Evolutionary conservation across 2,888 invertebrate species (phyloP), one percentile per base, ranked within the genome.

Genomic region (Agapostemon virescens): DNA sequence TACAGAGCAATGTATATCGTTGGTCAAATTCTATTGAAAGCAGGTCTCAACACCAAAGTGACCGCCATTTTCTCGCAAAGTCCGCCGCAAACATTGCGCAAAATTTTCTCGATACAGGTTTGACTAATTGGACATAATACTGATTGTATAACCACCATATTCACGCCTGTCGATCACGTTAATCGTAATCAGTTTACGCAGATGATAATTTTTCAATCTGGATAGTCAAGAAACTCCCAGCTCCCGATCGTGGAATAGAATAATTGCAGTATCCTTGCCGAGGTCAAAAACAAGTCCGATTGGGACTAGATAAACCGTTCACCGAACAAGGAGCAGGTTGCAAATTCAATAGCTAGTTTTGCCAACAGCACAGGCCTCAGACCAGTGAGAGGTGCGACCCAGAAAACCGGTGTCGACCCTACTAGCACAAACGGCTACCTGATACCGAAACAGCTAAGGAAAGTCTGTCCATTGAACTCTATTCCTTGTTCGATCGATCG

Each of bases 351-450:
- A 87, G 82, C 81, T 88, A 87, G 84, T 86, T 88, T 85, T 86
- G 79, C 82, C 76, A 61, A 63, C 64, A 58, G 74, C 63, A 55
- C 40, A 79, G 81, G 86, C 83, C 82, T 84, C n/a, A 86, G 86
- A 86, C 85, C 87, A 88, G 89, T 88, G 89, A 90, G 89, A 89
- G 89, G 88, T 71, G 79, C 88, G 88, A 89, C 88, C 87, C 84
- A 87, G 86, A 87, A 86, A 86, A 78, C 63, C 40, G 76, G 80
- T 78, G 79, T 79, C 69, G 78, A 75, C 78, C 81, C 77, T 73
- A 70, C 58, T 82, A 80, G 77, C 81, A 76, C 83, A 79, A 73
- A 77, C 74, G 76, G 75, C 83, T 74, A 82, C 72, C 79, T 85
- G 85, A 88, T 85, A 89, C 79, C 79, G 82, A 84, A 85, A 85